Evolutionary conservation across 1,140 invertebrate genomes (phyloP), one percentile per base, ranked within the genome.

Genomic region (Drosophila hydei): DNA sequence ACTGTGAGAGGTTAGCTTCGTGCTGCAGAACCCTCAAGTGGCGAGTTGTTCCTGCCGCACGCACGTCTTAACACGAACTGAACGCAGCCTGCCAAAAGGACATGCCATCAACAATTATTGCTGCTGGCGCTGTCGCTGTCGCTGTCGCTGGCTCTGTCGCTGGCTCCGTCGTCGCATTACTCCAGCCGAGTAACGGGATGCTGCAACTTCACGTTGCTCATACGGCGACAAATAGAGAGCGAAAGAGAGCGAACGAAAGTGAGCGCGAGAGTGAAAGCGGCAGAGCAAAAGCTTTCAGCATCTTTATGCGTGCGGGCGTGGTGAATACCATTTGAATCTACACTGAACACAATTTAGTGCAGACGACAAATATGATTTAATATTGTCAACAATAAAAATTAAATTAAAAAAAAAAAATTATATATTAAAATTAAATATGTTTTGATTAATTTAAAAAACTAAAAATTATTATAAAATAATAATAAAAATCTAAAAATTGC

Each of bases 31-130:
- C 25, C 16, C 40, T 63, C 19, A 58, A 64, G 61, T 47, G 50
- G 25, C 50, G 33, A 56, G 40, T 55, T 65, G 77, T 77, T 85
- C 71, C 63, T 81, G 83, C 83, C 83, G 83, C 81, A 87, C 83
- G 81, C 81, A 78, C 81, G 81, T 75, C 81, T 70, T 68, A 76
- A 88, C 77, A 50, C 83, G 78, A 87, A 87, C 81, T 87, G 73
- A 85, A 76, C 77, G 77, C 70, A 88, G 74, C 75, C 75, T 78
- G 75, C 63, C 42, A 81, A 85, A 87, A 87, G 83, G 81, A 87
- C 83, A 87, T 68, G 77, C 65, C 59, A 51, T 42, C 9, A 9
- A 71, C 54, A 43, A 59, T 61, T 40, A 52, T 14, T 33, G 60
- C 21, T 48, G 43, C 43, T 27, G 40, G 21, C 54, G 40, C 43